A percentile compares a stretch with the other conserved stretches of the same genome.
Conservation (phyloP, 2,888 invertebrate genomes). For the Dicranocentrus wangi region DNA sequence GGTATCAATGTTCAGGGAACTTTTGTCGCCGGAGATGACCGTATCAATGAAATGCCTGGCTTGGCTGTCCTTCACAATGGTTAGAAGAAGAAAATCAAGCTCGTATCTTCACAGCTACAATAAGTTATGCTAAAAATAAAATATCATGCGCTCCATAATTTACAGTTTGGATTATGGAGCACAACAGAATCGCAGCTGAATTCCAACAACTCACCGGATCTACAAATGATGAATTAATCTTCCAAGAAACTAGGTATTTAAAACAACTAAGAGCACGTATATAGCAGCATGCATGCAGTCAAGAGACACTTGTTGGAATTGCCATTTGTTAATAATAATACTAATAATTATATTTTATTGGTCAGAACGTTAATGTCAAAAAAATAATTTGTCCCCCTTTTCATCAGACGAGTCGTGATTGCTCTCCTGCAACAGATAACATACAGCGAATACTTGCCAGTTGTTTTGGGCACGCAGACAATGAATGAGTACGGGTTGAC, state of each 20-base stretch:
- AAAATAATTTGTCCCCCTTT: neutral
- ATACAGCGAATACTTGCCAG: conserved; percentile 72
- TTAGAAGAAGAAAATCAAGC: too few relatives aligned
- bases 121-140: too few relatives aligned
- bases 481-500: conserved; percentile 60
- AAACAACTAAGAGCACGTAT: too few relatives aligned
- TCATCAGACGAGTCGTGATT: conserved; percentile 64
- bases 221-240: conserved; percentile 67
- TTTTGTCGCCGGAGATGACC: conserved; percentile 71
- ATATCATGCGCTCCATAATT: too few relatives aligned
- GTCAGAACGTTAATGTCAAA: too few relatives aligned
- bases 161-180: conserved; percentile 70
- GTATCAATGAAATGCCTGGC: conserved; percentile 71
- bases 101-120: too few relatives aligned
- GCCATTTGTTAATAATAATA: too few relatives aligned
- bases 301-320: too few relatives aligned
- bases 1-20: conserved; percentile 58
- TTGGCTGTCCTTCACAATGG: conserved; percentile 70
- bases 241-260: conserved; percentile 63
- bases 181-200: conserved; percentile 68
- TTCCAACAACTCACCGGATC: conserved; percentile 28
- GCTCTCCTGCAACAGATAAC: conserved; percentile 70
- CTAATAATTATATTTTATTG: too few relatives aligned
- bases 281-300: too few relatives aligned
- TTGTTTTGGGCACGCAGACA: conserved; percentile 65